These are phyloP conservation scores for Epistrophella euchroma DNA, from an alignment of 2,888 invertebrate species.

Conservation along the genomic window DNA sequence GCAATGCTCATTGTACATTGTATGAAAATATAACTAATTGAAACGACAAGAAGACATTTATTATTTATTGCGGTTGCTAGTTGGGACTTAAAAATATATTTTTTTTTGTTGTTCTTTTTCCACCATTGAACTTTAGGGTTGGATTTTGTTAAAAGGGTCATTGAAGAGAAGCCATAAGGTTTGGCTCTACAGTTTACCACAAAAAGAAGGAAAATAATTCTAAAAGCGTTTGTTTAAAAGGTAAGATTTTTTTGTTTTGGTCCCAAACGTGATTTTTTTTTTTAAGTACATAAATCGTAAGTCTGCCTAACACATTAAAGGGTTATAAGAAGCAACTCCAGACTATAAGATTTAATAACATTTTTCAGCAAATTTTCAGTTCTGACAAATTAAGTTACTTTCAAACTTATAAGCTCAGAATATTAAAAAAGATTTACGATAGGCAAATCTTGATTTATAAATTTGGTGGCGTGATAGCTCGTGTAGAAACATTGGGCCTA, in stretches of 20 bases:
- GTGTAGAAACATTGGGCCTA: too few species aligned
- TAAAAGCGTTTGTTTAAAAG: not conserved
- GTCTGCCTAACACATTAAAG: too few species aligned
- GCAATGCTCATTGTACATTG: slow-evolving; percentile 7
- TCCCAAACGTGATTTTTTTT: not conserved
- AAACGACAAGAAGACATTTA: slow-evolving; percentile 62
- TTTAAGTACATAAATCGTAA: not conserved
- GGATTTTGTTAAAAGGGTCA: not conserved
- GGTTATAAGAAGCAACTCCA: too few species aligned
- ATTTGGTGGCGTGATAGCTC: too few species aligned
- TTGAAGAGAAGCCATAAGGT: not conserved
- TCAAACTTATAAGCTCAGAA: too few species aligned
- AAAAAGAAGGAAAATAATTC: not conserved
- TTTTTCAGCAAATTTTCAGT: too few species aligned
- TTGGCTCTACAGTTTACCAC: not conserved
- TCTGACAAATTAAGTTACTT: too few species aligned
- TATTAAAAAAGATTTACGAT: too few species aligned
- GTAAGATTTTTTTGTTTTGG: not conserved
- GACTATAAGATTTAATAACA: too few species aligned
- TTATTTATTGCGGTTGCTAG: slow-evolving; percentile 64
- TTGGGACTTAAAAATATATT: slow-evolving; percentile 16
- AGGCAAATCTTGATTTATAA: too few species aligned
- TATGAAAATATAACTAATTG: slow-evolving; percentile 57
- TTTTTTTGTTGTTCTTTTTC: not conserved
- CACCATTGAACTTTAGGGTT: slow-evolving; percentile 1